Evolutionary conservation across 2,113 vertebrate genomes (phyloP).

Genomic region (Barbus barbus): DNA sequence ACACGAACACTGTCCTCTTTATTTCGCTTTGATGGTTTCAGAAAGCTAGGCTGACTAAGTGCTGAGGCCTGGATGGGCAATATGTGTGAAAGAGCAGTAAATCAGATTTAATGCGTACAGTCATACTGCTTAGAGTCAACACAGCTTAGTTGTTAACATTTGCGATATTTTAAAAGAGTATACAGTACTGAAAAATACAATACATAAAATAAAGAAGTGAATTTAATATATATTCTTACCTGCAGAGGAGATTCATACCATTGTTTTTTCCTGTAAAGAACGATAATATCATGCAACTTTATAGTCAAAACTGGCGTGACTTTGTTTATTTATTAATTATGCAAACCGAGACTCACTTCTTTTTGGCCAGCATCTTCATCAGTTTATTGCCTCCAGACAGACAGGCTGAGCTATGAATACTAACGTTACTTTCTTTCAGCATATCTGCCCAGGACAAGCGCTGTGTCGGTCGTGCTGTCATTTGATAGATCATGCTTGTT

Average conservation of each 20-base stretch:
- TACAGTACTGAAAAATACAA: not conserved
- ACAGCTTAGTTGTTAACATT: not conserved
- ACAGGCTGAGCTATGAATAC: constrained; percentile 43
- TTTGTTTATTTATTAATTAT: not conserved
- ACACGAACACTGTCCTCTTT: constrained; percentile 73
- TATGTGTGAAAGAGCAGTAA: not conserved
- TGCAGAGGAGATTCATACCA: constrained; percentile 77
- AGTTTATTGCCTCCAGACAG: constrained; percentile 37
- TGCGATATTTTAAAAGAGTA: not conserved
- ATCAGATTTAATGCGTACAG: too few species aligned
- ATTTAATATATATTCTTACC: constrained; percentile 58
- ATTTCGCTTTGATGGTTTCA: constrained; percentile 52
- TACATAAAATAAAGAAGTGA: too few species aligned
- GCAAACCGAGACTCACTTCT: constrained; percentile 48
- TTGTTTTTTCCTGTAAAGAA: constrained; percentile 76
- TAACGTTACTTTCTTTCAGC: not conserved
- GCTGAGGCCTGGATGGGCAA: constrained; percentile 54
- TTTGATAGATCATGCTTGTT: not conserved
- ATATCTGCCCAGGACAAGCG: not conserved
- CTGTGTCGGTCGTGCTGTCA: not conserved
- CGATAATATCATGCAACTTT: not conserved
- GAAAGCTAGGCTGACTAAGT: constrained; percentile 35
- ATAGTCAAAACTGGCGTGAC: not conserved
- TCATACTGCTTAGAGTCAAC: not conserved
- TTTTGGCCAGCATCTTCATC: constrained; percentile 56